These are phyloP conservation scores for Epsilonema sp. DNA, from an alignment of 2,888 invertebrate species.

Conservation along the genomic window DNA sequence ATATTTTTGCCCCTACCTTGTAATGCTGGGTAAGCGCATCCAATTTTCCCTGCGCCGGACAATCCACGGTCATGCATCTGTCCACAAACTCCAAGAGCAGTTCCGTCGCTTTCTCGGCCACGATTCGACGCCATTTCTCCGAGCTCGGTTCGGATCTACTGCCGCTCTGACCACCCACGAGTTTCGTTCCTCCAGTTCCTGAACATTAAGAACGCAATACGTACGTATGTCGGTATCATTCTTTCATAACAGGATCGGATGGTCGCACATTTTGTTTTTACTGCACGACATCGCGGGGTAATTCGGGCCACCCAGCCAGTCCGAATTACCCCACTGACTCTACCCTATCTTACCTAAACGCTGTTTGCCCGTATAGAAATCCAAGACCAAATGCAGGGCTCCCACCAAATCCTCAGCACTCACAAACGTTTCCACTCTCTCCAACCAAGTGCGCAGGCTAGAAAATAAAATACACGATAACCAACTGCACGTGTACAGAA, in stretches of 20 bases:
- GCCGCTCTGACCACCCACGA: neutral
- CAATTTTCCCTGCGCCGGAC: slow-evolving; percentile 5
- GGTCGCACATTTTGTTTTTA: too few species aligned
- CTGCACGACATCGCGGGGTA: too few species aligned
- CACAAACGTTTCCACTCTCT: slow-evolving; percentile 15
- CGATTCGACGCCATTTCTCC: neutral
- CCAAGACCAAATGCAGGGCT: slow-evolving; percentile 7
- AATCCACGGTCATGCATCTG: neutral
- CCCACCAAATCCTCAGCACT: slow-evolving; percentile 8
- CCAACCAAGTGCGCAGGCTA: slow-evolving; percentile 13
- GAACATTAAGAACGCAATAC: too few species aligned
- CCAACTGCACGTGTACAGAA: too few species aligned
- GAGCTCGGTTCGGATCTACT: neutral
- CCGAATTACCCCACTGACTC: slow-evolving; percentile 5
- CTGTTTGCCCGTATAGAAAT: slow-evolving; percentile 7
- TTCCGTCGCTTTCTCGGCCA: slow-evolving; percentile 8
- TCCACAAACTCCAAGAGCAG: slow-evolving; percentile 7
- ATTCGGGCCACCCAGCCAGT: too few species aligned
- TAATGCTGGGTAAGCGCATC: slow-evolving; percentile 8
- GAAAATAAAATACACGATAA: too few species aligned
- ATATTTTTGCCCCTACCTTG: too few species aligned
- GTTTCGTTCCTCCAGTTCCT: too few species aligned
- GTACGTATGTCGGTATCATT: too few species aligned
- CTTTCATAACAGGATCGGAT: too few species aligned
- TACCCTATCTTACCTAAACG: slow-evolving; percentile 2